Percentiles rank a stretch among this genome's conserved stretches.
phyloP scores from a whole-genome alignment of 2,797 vertebrate genomes.

The Oryzias sinensis region DNA sequence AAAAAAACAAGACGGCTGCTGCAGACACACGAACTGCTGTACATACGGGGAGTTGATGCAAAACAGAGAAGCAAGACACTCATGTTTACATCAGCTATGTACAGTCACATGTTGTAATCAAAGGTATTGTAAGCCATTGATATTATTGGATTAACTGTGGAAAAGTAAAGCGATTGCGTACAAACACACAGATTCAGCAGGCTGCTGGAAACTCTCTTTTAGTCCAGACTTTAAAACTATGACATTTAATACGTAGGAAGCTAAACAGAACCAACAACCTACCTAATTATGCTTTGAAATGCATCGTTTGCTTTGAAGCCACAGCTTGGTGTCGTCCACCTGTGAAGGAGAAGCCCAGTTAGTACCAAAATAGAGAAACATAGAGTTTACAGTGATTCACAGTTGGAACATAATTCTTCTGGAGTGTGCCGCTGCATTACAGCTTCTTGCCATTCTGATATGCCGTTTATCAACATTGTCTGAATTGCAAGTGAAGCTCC shows the following conservation, averaged over 20 bases:
- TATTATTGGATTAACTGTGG: no score
- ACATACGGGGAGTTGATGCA: slow-evolving; percentile 39
- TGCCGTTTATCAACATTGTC: no score
- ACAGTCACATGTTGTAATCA: slow-evolving; percentile 23
- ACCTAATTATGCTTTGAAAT: slow-evolving; percentile 31
- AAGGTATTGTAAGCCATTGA: no score
- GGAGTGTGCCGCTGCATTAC: no score
- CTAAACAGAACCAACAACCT: slow-evolving; percentile 5
- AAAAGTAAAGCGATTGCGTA: no score
- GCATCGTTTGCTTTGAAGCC: slow-evolving; percentile 2
- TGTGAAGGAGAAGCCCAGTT: slow-evolving; percentile 18
- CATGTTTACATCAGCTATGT: slow-evolving; percentile 15
- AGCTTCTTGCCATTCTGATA: no score
- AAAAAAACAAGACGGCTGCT: slow-evolving; percentile 29
- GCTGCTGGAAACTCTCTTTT: no score
- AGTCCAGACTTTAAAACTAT: fast-evolving
- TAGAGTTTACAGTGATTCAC: no score
- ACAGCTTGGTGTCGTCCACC: slow-evolving; percentile 23
- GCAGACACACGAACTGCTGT: slow-evolving; percentile 32
- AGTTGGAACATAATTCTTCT: no score
- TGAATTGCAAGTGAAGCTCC: no score
- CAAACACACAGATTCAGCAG: no score
- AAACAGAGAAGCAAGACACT: slow-evolving; percentile 33
- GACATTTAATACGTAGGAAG: neutral
- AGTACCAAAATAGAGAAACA: no score